Conservation (phyloP, 2,797 vertebrate genomes). For the Scyliorhinus canicula region DNA sequence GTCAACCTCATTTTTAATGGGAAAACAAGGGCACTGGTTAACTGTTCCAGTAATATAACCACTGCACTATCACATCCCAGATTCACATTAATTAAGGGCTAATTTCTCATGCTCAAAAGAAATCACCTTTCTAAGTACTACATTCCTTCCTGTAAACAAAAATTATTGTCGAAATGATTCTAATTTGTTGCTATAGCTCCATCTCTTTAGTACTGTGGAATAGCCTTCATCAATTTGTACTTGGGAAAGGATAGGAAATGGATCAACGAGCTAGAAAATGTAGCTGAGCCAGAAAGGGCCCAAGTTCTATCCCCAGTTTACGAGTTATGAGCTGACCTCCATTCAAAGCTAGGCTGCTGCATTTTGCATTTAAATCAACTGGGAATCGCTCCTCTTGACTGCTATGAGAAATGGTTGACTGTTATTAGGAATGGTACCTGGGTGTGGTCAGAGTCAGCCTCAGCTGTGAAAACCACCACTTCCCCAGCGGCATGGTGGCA, state of each 20-base stretch:
- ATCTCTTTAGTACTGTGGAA: not conserved
- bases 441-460: not conserved
- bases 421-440: not conserved
- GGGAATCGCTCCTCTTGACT: too few species aligned
- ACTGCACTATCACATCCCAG: not conserved
- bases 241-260: not conserved
- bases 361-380: not conserved
- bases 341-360: not conserved
- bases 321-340: not conserved
- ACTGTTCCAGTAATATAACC: not conserved
- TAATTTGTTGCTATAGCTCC: not conserved
- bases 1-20: not conserved
- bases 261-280: not conserved
- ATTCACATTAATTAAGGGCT: not conserved
- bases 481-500: too few species aligned
- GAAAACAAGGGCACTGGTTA: not conserved
- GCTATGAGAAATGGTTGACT: not conserved
- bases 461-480: too few species aligned
- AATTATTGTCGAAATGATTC: not conserved
- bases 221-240: not conserved
- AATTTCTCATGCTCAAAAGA: not conserved
- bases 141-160: not conserved
- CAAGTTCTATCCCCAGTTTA: not conserved
- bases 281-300: not conserved
- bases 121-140: not conserved